Evolutionary conservation across 92 coral and sea anemone genomes (phyloP), one percentile per base, ranked within the genome.

Genomic region (Pocillopora meandrina): DNA sequence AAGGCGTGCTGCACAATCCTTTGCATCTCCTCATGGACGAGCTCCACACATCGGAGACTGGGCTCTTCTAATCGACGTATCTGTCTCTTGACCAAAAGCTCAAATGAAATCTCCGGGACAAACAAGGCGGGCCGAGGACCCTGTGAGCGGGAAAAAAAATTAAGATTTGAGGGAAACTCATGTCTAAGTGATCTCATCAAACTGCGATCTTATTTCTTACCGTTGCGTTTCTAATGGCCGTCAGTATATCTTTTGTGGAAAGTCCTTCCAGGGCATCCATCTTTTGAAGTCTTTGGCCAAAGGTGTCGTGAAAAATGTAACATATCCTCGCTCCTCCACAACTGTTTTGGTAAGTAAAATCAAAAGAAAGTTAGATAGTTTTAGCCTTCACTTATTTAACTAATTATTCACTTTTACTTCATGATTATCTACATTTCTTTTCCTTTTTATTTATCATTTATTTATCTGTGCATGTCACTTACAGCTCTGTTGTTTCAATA

Each of bases 251-350:
- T 72, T 93, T 93, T 0, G 98, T 96, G 8, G 98, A 90, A 16
- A 96, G 87, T 3, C 96, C 99, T 55, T 95, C 99, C 94, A 96
- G 86, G 15, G 99, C 99, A 65, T 96, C 98, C 94, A 95, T 96
- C 9, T 82, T 87, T 18, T 91, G 89, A 26, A 96, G 78, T 9
- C 97, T 96, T 19, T 89, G 90, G 2, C 99, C 99, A 86, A 96
- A 96, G 74, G 89, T 96, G 58, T 96, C 99, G 73, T 96, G 99
- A 56, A 96, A 96, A 19, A 96, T 96, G 81, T 96, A 96, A 77
- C 99, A 94, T 76, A 96, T 94, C 70, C 99, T 89, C 19, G 99
- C 99, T 12, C 99, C 99, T 78, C 99, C 99, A 82, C 99, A 96
- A 20, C 99, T 96, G 68, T 9, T 75, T 74, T 35, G 2, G 35